A percentile compares a stretch with the other conserved stretches of the same genome.
These are phyloP conservation scores for Diachrysia chrysitis DNA, from an alignment of 2,888 invertebrate species.

Conservation along the genomic window DNA sequence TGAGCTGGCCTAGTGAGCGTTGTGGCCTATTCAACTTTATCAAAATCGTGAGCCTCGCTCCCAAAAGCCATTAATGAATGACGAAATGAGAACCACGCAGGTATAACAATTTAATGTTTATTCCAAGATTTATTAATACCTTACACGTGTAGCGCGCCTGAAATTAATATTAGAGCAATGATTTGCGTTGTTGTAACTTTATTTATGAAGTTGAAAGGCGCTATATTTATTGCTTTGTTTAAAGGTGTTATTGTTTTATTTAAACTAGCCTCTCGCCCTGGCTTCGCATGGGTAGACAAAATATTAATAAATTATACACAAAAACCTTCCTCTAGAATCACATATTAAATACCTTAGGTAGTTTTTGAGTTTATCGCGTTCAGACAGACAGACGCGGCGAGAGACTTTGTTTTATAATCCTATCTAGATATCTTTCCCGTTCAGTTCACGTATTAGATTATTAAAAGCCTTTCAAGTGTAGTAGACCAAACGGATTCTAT, in stretches of 20 bases:
- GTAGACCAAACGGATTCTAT: too few relatives aligned
- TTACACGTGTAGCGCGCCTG: conserved; percentile 34
- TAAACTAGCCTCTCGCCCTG: too few relatives aligned
- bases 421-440: too few relatives aligned
- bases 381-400: too few relatives aligned
- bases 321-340: too few relatives aligned
- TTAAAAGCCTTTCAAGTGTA: neutral
- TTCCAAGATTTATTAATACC: conserved; percentile 2
- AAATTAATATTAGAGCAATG: conserved; percentile 38
- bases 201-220: conserved; percentile 19
- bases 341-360: too few relatives aligned
- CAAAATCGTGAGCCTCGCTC: conserved; percentile 7
- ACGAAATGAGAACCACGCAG: neutral
- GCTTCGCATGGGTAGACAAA: too few relatives aligned
- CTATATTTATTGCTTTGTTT: neutral
- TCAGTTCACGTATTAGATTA: neutral
- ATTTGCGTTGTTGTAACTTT: conserved; percentile 21
- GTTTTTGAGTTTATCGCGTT: too few relatives aligned
- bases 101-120: conserved; percentile 5
- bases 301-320: too few relatives aligned
- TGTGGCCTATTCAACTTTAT: conserved; percentile 5
- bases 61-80: conserved; percentile 19
- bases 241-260: neutral
- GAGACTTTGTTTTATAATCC: too few relatives aligned
- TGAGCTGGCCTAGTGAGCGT: conserved; percentile 8